Evolutionary conservation across 2,888 invertebrate genomes (phyloP).

Genomic region (Leptogaster cylindrica): DNA sequence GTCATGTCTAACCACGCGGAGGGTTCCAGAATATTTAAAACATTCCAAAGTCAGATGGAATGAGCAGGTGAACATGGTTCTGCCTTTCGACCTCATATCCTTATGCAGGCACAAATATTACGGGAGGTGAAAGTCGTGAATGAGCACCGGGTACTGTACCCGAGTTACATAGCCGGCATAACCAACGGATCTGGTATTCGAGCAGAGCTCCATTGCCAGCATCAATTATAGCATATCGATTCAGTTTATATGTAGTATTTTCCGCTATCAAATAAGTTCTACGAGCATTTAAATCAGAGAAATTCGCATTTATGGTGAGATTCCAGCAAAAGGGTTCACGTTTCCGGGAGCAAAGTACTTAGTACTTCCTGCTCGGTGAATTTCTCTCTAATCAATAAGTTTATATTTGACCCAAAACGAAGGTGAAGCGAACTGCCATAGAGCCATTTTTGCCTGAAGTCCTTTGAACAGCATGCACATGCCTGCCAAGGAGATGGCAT

Average conservation of each 20-base stretch:
- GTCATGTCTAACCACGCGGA: too few relatives aligned
- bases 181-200: not conserved
- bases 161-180: slow-evolving; percentile 13
- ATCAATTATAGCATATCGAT: too few relatives aligned
- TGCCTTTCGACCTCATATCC: too few relatives aligned
- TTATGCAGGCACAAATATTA: too few relatives aligned
- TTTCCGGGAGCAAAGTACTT: not conserved
- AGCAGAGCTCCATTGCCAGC: slow-evolving; percentile 1
- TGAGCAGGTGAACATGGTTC: too few relatives aligned
- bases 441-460: slow-evolving; percentile 10
- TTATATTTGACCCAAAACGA: slow-evolving; percentile 30
- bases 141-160: not conserved
- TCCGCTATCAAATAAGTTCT: not conserved
- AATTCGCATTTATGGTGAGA: not conserved
- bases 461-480: not conserved
- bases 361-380: slow-evolving; percentile 20
- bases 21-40: too few relatives aligned
- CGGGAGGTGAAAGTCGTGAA: too few relatives aligned
- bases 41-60: too few relatives aligned
- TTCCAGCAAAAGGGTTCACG: not conserved
- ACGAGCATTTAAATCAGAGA: slow-evolving; percentile 2
- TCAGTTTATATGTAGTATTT: too few relatives aligned
- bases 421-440: slow-evolving; percentile 3
- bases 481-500: slow-evolving; percentile 13
- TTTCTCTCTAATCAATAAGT: slow-evolving; percentile 32